These are phyloP conservation scores for Ptilorrhoa leucosticta DNA, from an alignment of 2,113 vertebrate species.

Conservation along the genomic window DNA sequence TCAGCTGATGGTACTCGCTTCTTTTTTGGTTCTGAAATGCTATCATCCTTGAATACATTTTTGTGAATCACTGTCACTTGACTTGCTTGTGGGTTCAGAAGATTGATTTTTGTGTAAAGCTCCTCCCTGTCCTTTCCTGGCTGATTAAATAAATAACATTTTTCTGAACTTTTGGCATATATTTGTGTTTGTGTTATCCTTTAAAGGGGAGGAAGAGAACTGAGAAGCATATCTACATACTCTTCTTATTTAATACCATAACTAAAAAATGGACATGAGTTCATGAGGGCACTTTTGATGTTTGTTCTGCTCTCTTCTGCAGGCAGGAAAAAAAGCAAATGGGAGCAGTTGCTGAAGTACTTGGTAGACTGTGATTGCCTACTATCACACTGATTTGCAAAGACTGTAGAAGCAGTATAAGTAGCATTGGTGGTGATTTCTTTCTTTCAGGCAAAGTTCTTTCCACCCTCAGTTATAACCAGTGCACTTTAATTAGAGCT, in stretches of 20 bases:
- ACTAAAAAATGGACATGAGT: not conserved
- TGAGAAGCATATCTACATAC: not conserved
- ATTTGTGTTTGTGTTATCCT: constrained; percentile 12
- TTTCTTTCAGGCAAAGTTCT: not conserved
- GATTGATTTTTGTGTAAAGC: not conserved
- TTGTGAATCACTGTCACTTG: not conserved
- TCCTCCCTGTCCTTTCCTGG: not conserved
- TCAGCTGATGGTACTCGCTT: not conserved
- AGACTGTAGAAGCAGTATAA: not conserved
- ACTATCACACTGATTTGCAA: not conserved
- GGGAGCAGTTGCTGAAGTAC: not conserved
- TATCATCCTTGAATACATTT: not conserved
- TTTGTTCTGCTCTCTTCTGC: not conserved
- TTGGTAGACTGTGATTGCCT: not conserved
- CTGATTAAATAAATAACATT: not conserved
- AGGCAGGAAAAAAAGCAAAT: not conserved
- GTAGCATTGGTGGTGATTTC: not conserved
- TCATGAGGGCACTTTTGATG: constrained; percentile 4
- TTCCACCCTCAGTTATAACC: not conserved
- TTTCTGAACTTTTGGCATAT: constrained; percentile 20
- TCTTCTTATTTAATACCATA: not conserved
- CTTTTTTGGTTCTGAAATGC: not conserved
- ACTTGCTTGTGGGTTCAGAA: not conserved
- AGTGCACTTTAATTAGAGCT: not conserved
- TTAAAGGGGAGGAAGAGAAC: not conserved